These are phyloP conservation scores for Danio albolineatus DNA, from an alignment of 2,797 vertebrate genomes.

Conservation along the genomic window DNA sequence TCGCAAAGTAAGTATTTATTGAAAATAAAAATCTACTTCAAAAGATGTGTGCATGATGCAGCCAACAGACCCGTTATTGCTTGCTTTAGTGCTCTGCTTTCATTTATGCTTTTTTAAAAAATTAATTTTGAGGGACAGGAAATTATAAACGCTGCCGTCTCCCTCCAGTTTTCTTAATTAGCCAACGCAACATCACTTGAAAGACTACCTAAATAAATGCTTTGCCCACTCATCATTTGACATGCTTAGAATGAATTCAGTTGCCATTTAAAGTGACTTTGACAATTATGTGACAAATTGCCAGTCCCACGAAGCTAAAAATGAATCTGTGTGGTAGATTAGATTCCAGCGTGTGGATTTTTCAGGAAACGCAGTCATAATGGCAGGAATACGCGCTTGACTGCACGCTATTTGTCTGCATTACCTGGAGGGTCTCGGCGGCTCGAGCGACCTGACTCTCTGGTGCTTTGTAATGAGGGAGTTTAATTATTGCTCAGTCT, in stretches of 20 bases:
- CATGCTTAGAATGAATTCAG: not conserved
- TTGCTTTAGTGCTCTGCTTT: not conserved
- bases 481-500: slow-evolving; percentile 59
- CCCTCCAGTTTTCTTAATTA: not conserved
- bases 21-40: too few species aligned
- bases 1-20: too few species aligned
- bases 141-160: not conserved
- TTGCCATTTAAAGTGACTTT: slow-evolving; percentile 9
- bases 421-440: slow-evolving; percentile 50
- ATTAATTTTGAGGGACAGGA: not conserved
- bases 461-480: slow-evolving; percentile 56
- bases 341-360: slow-evolving; percentile 33
- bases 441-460: slow-evolving; percentile 39
- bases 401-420: slow-evolving; percentile 60
- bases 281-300: slow-evolving; percentile 26
- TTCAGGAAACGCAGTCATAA: slow-evolving; percentile 28
- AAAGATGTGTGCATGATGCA: too few species aligned
- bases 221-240: not conserved
- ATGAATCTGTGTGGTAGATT: slow-evolving; percentile 16
- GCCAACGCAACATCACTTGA: not conserved
- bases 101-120: not conserved
- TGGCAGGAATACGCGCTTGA: slow-evolving; percentile 61
- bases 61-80: too few species aligned
- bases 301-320: not conserved
- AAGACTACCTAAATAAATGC: slow-evolving; percentile 8